A percentile compares a stretch with the other conserved stretches of the same genome.
Evolutionary conservation across 2,113 vertebrate species (phyloP).

Genomic region (Amphiprion percula): DNA sequence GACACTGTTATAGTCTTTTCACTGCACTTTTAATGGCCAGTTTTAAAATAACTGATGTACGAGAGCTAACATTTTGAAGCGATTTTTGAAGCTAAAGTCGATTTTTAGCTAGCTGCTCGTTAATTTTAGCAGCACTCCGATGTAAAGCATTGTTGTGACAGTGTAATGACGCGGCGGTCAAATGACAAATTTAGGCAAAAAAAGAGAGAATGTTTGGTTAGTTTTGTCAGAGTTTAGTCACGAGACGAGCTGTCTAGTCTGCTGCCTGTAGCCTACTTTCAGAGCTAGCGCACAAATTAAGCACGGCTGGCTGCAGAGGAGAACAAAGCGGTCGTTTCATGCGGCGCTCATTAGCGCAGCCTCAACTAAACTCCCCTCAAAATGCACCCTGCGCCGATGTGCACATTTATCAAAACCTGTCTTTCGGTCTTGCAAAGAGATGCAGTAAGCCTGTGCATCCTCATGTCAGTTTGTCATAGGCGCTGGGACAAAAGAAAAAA

Average conservation of each 20-base stretch:
- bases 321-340: slow-evolving; percentile 84
- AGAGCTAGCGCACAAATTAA: slow-evolving; percentile 68
- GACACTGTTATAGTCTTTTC: too few relatives aligned
- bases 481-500: slow-evolving; percentile 76
- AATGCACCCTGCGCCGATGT: neutral
- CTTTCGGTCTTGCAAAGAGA: neutral
- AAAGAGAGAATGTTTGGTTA: slow-evolving; percentile 17
- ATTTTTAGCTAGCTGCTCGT: too few relatives aligned
- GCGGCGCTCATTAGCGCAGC: slow-evolving; percentile 72
- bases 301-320: slow-evolving; percentile 77
- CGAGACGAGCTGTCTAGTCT: slow-evolving; percentile 66
- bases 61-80: too few relatives aligned
- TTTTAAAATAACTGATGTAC: too few relatives aligned
- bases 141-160: neutral
- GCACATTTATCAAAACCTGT: neutral
- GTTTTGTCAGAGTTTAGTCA: slow-evolving; percentile 56
- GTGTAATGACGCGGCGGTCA: slow-evolving; percentile 24
- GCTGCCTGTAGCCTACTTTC: slow-evolving; percentile 71
- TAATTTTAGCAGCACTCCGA: too few relatives aligned
- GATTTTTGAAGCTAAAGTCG: too few relatives aligned
- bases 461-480: slow-evolving; percentile 32
- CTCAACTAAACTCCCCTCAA: slow-evolving; percentile 17
- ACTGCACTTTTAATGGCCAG: too few relatives aligned
- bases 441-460: neutral
- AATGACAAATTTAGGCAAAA: slow-evolving; percentile 31